Evolutionary conservation across 1,140 invertebrate genomes (phyloP).

Genomic region (Heliconius congener): DNA sequence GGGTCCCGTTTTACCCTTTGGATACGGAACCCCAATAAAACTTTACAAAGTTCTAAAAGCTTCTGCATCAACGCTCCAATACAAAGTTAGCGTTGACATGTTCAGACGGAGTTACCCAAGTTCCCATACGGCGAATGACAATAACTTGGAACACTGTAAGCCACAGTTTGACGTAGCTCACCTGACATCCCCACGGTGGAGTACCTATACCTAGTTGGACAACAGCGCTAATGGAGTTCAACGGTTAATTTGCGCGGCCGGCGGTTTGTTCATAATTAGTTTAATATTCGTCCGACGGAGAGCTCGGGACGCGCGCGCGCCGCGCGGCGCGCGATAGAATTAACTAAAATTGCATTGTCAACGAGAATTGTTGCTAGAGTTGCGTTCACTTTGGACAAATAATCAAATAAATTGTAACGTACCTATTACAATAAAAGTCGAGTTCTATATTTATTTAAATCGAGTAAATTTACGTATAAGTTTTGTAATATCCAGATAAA

Average conservation of each 20-base stretch:
- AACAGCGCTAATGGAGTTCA: constrained; percentile 57
- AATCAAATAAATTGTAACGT: neutral
- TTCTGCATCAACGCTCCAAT: neutral
- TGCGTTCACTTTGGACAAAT: constrained; percentile 35
- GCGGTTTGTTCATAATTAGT: constrained; percentile 72
- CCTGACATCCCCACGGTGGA: constrained; percentile 30
- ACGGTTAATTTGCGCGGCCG: constrained; percentile 55
- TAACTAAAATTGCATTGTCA: constrained; percentile 77
- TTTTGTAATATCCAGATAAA: neutral
- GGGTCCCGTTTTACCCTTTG: too few relatives aligned
- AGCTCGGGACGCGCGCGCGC: constrained; percentile 38
- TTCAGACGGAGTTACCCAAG: neutral
- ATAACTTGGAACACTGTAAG: constrained; percentile 19
- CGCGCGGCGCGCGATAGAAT: constrained; percentile 58
- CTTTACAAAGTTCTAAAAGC: neutral
- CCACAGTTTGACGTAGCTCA: constrained; percentile 18
- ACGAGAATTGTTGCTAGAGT: constrained; percentile 49
- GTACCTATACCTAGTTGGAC: constrained; percentile 40
- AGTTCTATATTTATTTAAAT: too few relatives aligned
- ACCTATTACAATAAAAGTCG: too few relatives aligned
- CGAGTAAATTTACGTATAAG: too few relatives aligned
- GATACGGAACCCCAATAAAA: neutral
- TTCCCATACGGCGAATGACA: constrained; percentile 17
- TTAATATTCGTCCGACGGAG: constrained; percentile 59
- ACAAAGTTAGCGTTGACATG: constrained; percentile 8